These are phyloP conservation scores for Mythimna albipuncta DNA, from an alignment of 2,888 invertebrate genomes.

Conservation along the genomic window DNA sequence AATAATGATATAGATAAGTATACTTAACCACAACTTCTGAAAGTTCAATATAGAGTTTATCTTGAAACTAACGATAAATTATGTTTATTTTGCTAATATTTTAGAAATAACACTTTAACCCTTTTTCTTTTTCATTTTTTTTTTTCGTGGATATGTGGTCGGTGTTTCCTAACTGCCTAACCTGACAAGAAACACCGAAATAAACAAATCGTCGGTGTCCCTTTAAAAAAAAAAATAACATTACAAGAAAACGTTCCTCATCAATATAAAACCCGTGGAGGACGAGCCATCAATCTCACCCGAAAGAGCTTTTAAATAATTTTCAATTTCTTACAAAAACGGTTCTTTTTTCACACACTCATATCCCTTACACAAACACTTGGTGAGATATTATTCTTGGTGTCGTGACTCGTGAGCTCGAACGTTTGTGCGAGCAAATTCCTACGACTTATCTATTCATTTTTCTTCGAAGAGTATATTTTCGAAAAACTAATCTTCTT, in stretches of 20 bases:
- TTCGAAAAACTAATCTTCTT: slow-evolving; percentile 1
- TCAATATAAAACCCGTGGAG: slow-evolving; percentile 27
- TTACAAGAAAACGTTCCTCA: slow-evolving; percentile 13
- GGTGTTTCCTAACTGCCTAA: too few species aligned
- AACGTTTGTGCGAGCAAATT: slow-evolving; percentile 9
- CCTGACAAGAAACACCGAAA: too few species aligned
- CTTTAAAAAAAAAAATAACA: neutral
- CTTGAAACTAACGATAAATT: too few species aligned
- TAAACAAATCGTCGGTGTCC: too few species aligned
- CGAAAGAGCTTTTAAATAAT: slow-evolving; percentile 28
- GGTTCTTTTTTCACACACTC: slow-evolving; percentile 40
- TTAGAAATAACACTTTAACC: too few species aligned
- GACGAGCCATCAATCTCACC: slow-evolving; percentile 32
- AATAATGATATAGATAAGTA: too few species aligned
- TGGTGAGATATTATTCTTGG: slow-evolving; percentile 38
- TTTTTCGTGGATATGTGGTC: too few species aligned
- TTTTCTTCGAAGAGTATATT: neutral
- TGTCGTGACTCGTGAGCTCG: slow-evolving; percentile 27
- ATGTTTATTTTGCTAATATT: too few species aligned
- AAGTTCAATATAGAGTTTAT: too few species aligned
- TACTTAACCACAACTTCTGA: too few species aligned
- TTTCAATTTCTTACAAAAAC: slow-evolving; percentile 45
- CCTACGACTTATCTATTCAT: neutral
- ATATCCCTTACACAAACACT: slow-evolving; percentile 48
- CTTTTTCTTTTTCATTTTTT: too few species aligned